These are phyloP conservation scores for Xestia rhomboidea DNA, from an alignment of 2,888 invertebrate species.

Conservation along the genomic window DNA sequence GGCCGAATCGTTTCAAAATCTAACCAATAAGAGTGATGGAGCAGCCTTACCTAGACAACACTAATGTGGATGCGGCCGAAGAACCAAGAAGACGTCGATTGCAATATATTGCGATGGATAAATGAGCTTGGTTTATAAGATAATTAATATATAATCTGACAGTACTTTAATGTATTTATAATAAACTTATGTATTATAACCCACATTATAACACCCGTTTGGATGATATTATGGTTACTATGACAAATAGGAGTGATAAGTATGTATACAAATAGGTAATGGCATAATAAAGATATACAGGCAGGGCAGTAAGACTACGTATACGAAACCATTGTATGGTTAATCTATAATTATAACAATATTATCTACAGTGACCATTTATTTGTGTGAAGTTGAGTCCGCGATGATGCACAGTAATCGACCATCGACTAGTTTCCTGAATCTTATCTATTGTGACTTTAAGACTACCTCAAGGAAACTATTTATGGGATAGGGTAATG, in stretches of 20 bases:
- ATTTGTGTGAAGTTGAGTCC: background rate
- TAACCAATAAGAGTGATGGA: background rate
- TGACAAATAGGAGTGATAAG: no score
- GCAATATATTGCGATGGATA: no score
- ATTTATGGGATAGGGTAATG: background rate
- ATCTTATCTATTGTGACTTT: background rate
- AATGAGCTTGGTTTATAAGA: no score
- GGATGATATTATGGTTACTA: no score
- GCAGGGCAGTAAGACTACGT: background rate
- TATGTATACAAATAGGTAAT: no score
- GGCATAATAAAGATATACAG: background rate
- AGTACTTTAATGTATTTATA: no score
- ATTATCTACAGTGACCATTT: conserved; percentile 42
- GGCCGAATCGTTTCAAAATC: background rate
- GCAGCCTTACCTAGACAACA: no score
- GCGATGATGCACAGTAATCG: background rate
- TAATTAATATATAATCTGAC: no score
- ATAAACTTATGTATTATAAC: no score
- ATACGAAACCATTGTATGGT: conserved; percentile 29
- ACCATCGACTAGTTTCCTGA: background rate
- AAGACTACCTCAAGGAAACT: background rate
- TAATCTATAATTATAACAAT: conserved; percentile 27
- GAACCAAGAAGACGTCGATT: no score
- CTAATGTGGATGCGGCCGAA: no score
- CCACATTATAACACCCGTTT: no score